Conservation (phyloP, 2,113 vertebrate species). For the Lepisosteus oculatus region DNA sequence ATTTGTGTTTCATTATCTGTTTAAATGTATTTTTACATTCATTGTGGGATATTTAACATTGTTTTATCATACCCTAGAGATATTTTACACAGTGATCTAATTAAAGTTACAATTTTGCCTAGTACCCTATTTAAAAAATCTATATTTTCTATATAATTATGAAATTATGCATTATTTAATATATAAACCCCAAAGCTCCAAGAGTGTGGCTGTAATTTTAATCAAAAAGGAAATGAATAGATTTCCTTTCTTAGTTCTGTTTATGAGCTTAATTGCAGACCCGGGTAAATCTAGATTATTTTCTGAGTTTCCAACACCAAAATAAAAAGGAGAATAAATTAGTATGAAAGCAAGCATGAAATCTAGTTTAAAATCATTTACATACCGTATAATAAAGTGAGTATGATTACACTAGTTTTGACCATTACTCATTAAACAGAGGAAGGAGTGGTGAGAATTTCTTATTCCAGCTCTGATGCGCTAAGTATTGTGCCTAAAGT, state of each 20-base stretch:
- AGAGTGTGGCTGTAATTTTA: slow-evolving; percentile 69
- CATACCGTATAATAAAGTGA: slow-evolving; percentile 53
- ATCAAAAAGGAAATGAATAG: slow-evolving; percentile 73
- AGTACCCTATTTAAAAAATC: slow-evolving; percentile 74
- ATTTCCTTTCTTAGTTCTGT: slow-evolving; percentile 60
- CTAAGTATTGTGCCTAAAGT: slow-evolving; percentile 33
- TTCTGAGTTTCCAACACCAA: slow-evolving; percentile 50
- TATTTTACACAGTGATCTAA: slow-evolving; percentile 74
- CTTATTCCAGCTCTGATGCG: background rate
- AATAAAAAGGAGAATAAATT: slow-evolving; percentile 57
- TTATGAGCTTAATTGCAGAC: slow-evolving; percentile 65
- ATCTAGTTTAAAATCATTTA: slow-evolving; percentile 65
- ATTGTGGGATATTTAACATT: slow-evolving; percentile 71
- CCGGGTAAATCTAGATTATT: slow-evolving; percentile 56
- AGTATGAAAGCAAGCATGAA: slow-evolving; percentile 66
- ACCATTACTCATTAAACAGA: slow-evolving; percentile 35
- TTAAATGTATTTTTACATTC: slow-evolving; percentile 70
- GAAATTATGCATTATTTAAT: slow-evolving; percentile 79
- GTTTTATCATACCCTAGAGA: slow-evolving; percentile 75
- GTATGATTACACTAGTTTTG: slow-evolving; percentile 52
- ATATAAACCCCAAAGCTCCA: slow-evolving; percentile 71
- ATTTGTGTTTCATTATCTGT: slow-evolving; percentile 76
- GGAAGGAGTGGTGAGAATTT: background rate
- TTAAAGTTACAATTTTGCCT: slow-evolving; percentile 70
- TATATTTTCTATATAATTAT: slow-evolving; percentile 82